Evolutionary conservation across 2,797 vertebrate species (phyloP), one percentile per base, ranked within the genome.

Genomic region (Pterois miles): DNA sequence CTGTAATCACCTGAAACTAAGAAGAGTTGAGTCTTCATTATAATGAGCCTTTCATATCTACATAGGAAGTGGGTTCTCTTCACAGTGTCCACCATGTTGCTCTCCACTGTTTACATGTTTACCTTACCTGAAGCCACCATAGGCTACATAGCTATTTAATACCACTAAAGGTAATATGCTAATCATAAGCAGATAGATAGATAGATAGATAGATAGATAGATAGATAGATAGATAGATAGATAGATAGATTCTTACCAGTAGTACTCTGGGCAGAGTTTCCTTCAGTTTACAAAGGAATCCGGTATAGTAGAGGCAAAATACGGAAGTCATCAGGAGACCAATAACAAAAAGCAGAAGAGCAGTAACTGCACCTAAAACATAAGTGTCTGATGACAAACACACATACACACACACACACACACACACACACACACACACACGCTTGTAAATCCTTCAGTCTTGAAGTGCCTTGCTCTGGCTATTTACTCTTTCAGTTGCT

Each of bases 281-380:
- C 18, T 80, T 91, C 27, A 79, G 27, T 54, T 83, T 90, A 69
- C 91, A 90, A 2, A 95, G 60, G 67, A 81, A 85, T 18, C 93
- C 90, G 0, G 77, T 84, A 74, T 91, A 92, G 23, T 57, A 1
- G 52, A 94, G 88, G 36, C 12, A 20, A 11, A 34, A 13, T 1
- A 48, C 2, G 6, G 29, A 3, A 31, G 9, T 9, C 23, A 62
- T 29, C 56, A 88, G 2, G 43, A 3, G 0, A 3, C 60, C 2
- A 3, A 65, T 0, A 0, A 29, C 5, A 6, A 87, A 0, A 20
- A 86, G 1, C 16, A 84, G 36, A n/a, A 71, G 0, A 27, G 36
- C n/a, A 25, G 70, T 18, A 36, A 74, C 72, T 10, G 27, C 4
- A 63, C 52, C 56, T 52, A 86, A 0, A 65, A 75, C 8, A 18